Evolutionary conservation across 2,113 vertebrate genomes (phyloP), one percentile per base, ranked within the genome.

Genomic region (Cinclus cinclus): DNA sequence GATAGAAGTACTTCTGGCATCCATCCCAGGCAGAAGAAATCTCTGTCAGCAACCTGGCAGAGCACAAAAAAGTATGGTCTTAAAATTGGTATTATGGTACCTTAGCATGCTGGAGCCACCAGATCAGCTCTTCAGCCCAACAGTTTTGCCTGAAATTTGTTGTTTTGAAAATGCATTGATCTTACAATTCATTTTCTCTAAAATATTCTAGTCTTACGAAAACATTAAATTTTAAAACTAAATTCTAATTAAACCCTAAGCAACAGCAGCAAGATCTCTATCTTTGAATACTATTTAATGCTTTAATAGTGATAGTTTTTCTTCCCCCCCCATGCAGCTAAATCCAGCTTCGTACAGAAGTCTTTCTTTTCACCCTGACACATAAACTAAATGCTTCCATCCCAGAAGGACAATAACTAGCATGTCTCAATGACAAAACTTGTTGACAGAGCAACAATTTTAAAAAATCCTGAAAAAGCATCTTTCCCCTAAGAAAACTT

Each of bases 1-100:
- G 98, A 93, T 99, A 99, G 95, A 99, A 99, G 89, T 99, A 99
- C 90, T 99, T 99, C 97, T 99, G 99, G 97, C 99, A 99, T 37
- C 98, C 99, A 30, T 99, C 98, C 99, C 99, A 99, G 1, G 98
- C 97, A 21, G 97, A 96, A 13, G 97, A 84, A 89, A 99, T 97
- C 96, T 99, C 98, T 55, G 97, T 71, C 50, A 99, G 98, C 83
- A 99, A 97, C 96, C 99, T 99, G 60, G 65, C 53, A 97, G 78
- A 88, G 24, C 46, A 88, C 23, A 23, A 68, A 89, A 68, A 5
- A 15, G 33, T 60, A 60, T 65, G 18, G 10, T 78, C 59, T 83
- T 89, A 74, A 52, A 85, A 90, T 92, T 23, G 46, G 11, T 47
- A 47, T 47, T 47, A 47, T 47, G 46, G 28, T 41, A 87, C 8